Evolutionary conservation across 2,113 vertebrate genomes (phyloP).

Genomic region (Circaetus cinerascens): DNA sequence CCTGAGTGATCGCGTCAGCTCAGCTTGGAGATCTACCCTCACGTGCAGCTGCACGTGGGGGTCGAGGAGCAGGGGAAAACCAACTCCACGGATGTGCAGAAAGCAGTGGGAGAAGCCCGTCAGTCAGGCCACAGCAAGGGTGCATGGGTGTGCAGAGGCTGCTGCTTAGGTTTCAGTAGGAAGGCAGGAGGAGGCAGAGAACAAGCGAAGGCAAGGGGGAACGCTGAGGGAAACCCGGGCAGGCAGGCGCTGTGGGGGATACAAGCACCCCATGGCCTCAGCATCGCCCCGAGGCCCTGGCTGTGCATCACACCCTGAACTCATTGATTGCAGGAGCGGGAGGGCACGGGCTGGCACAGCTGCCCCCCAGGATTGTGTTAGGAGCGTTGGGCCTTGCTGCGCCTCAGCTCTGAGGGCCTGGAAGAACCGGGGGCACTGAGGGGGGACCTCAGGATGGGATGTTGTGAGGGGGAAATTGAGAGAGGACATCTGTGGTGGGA

Average conservation of each 20-base stretch:
- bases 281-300: rapidly evolving
- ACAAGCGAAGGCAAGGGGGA: neutral
- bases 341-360: neutral
- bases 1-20: neutral
- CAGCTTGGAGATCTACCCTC: rapidly evolving
- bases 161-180: neutral
- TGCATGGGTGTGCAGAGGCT: neutral
- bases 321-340: rapidly evolving
- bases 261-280: neutral
- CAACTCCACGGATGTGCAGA: neutral
- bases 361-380: rapidly evolving
- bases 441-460: neutral
- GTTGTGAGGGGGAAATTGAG: rapidly evolving
- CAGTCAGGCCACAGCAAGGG: neutral
- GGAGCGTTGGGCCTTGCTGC: neutral
- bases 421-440: neutral
- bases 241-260: neutral
- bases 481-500: neutral
- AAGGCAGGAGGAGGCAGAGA: neutral
- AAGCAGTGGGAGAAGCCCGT: neutral
- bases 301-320: neutral
- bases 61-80: neutral
- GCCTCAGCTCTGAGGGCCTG: neutral
- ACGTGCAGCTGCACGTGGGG: rapidly evolving
- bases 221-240: neutral